phyloP scores from a whole-genome alignment of 2,113 vertebrate species.

The Cyanoramphus novaezelandiae region DNA sequence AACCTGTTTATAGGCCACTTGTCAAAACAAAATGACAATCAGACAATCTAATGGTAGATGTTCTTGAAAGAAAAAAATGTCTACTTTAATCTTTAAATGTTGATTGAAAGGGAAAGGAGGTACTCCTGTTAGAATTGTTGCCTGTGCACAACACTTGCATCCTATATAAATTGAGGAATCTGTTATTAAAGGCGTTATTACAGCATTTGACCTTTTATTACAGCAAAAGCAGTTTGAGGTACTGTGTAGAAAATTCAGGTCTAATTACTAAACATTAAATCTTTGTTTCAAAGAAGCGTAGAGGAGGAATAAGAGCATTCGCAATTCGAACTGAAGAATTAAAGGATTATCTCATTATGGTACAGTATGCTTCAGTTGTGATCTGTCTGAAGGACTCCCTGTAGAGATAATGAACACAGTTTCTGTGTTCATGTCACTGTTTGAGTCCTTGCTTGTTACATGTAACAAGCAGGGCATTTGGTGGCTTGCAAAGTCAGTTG shows the following conservation, averaged over 20 bases:
- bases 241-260: not conserved
- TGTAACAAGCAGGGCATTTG: not conserved
- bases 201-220: accelerated
- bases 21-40: not conserved
- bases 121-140: not conserved
- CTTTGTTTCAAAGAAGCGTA: not conserved
- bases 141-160: accelerated
- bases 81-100: not conserved
- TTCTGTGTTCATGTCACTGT: not conserved
- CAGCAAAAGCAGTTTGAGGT: not conserved
- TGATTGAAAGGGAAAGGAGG: not conserved
- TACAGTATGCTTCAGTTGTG: not conserved
- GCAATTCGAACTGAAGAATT: not conserved
- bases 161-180: not conserved
- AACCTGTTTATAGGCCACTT: not conserved
- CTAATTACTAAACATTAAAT: not conserved
- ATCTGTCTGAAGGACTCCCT: not conserved
- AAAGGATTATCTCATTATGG: not conserved
- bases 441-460: not conserved
- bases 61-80: not conserved
- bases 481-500: not conserved
- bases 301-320: not conserved
- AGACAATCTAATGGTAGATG: not conserved
- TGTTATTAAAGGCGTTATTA: not conserved
- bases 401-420: not conserved